Evolutionary conservation across 2,113 vertebrate genomes (phyloP), one percentile per base, ranked within the genome.

Genomic region (Dolichotis patagonum): DNA sequence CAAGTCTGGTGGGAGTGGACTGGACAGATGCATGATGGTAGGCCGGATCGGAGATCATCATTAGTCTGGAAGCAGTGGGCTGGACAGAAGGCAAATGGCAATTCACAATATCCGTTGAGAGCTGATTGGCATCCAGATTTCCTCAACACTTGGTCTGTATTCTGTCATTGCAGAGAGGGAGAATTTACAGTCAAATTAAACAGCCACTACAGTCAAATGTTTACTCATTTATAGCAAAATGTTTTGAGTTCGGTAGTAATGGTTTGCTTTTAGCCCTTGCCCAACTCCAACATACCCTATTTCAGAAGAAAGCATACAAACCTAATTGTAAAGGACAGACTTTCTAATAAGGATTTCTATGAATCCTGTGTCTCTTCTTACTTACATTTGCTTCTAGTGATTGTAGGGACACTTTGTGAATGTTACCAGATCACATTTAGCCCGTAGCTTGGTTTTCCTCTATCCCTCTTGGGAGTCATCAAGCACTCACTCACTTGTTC

Each of bases 401-500:
- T 46, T 16, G 6, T 6, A 2, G 4, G 19, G 2, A 1, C 16
- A 35, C 1, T 65, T 73, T 80, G 32, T 10, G 28, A 56, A 58
- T 28, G 28, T 41, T 5, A 67, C 3, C 10, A 35, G 28, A 78
- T 19, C 12, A 75, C 32, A 75, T 71, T 46, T 63, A 62, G 7
- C 16, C 43, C 32, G 12, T 26, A 35, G 16, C 26, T 65, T 24
- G 28, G 7, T 32, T 16, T 88, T 3, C n/a, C 6, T 22, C 12
- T 46, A 5, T 65, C 62, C 30, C 12, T 77, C 17, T 56, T 14
- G 11, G 56, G 14, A 12, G 3, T 30, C 56, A 7, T 20, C 26
- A 63, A 30, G 2, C 4, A 52, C 9, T 1, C 4, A 0, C 3
- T 49, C 6, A 46, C 7, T 9, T n/a, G 10, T n/a, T 28, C 28